These are phyloP conservation scores for Harpalus rufipes DNA, from an alignment of 2,888 invertebrate species.

Conservation along the genomic window DNA sequence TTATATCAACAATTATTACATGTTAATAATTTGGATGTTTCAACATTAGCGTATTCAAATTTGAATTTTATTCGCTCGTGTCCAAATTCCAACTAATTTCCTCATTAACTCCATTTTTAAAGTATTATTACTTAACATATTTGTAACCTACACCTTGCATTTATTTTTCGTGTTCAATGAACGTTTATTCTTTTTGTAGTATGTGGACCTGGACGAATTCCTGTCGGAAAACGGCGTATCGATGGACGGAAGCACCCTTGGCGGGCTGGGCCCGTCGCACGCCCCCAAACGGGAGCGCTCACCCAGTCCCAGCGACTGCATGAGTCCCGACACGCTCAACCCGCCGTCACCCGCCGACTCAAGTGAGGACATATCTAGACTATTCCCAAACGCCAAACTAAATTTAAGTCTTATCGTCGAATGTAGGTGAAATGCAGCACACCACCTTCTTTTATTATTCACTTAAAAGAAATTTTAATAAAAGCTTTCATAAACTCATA, in stretches of 20 bases:
- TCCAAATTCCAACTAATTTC: too few relatives aligned
- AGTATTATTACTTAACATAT: too few relatives aligned
- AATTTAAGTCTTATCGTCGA: constrained; percentile 62
- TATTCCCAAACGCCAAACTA: constrained; percentile 56
- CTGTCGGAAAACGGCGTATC: constrained; percentile 96
- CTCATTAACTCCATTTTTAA: too few relatives aligned
- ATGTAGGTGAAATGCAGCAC: constrained; percentile 58
- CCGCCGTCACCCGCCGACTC: constrained; percentile 94
- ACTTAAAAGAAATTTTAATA: background rate
- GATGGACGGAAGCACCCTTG: constrained; percentile 86
- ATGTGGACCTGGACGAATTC: constrained; percentile 98
- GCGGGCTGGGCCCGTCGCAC: constrained; percentile 80
- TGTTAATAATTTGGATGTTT: too few relatives aligned
- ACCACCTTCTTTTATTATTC: background rate
- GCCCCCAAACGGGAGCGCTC: constrained; percentile 92
- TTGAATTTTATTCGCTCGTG: too few relatives aligned
- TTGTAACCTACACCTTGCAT: background rate
- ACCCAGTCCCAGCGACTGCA: constrained; percentile 92
- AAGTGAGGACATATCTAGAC: constrained; percentile 82
- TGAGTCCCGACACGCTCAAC: constrained; percentile 93
- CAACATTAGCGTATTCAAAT: too few relatives aligned
- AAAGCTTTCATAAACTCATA: constrained; percentile 28
- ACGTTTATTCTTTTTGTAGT: constrained; percentile 80
- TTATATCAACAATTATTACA: too few relatives aligned
- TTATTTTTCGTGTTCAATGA: background rate